Evolutionary conservation across 2,888 invertebrate species (phyloP), one percentile per base, ranked within the genome.

Genomic region (Drosophila seclusa): DNA sequence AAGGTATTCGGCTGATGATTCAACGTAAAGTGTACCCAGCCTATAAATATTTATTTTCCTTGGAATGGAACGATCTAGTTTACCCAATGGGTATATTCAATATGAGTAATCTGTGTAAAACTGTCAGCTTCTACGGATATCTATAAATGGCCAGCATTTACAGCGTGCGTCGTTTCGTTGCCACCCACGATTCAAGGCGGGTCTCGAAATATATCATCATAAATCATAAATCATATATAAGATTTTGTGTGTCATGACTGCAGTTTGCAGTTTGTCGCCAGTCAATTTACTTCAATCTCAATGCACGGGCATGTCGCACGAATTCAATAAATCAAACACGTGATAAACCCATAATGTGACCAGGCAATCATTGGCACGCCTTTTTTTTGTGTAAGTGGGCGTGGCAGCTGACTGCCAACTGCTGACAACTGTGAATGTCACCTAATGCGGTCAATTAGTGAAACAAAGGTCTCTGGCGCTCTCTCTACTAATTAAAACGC

Each of bases 401-500:
- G 40, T 40, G 29, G 11, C 57, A 4, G 4, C 13, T 59, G 67
- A 73, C 70, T 38, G 21, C 24, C 48, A 60, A 73, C 65, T 42
- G 48, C 40, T 62, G 64, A 80, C 59, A 32, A 54, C 34, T 57
- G 63, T 27, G 61, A 60, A 68, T 64, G 76, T 42, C 60, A 59
- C 64, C 65, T 63, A 87, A 72, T 79, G 76, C 74, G 89, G 79
- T 76, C 87, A 85, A 89, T 85, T 89, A 89, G 89, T 89, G 68
- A 71, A 73, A 89, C 89, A 87, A 76, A 75, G 70, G 60, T 59
- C 65, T 52, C 31, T 40, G 40, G 34, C 75, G 38, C 40, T 24
- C 45, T 21, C 45, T 45, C 24, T 84, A 79, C 89, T 85, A 89
- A 85, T 89, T 85, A 89, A 89, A 89, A 82, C 75, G 57, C 75